Evolutionary conservation across 2,888 invertebrate species (phyloP).

Genomic region (Parapristionchus giblindavisi): DNA sequence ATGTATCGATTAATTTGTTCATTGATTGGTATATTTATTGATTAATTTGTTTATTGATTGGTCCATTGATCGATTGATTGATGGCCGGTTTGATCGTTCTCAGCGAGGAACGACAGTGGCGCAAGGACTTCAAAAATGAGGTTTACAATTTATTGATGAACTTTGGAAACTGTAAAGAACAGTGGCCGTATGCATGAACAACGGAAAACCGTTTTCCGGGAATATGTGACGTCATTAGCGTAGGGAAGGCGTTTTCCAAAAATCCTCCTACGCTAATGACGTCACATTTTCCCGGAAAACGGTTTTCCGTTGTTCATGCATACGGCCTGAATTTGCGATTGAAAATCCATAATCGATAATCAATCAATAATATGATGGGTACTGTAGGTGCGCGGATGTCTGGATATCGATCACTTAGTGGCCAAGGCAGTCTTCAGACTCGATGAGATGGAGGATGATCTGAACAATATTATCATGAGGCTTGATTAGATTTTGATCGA

Average conservation of each 20-base stretch:
- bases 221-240: no score
- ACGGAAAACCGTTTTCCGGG: no score
- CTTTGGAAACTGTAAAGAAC: neutral
- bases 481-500: neutral
- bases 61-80: no score
- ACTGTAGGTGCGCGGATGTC: slow-evolving; percentile 54
- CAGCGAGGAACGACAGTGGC: neutral
- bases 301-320: neutral
- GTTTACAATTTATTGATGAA: neutral
- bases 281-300: neutral
- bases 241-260: no score
- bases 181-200: no score
- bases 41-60: no score
- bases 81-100: slow-evolving; percentile 7
- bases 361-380: no score
- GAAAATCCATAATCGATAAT: neutral
- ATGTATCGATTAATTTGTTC: no score
- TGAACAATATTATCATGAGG: neutral
- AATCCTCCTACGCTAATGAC: no score
- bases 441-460: neutral
- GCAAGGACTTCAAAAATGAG: slow-evolving; percentile 18
- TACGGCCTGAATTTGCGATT: no score
- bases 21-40: no score
- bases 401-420: slow-evolving; percentile 60
- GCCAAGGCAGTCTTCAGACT: slow-evolving; percentile 46